Percentiles rank a stretch among this genome's conserved stretches.
Conservation (phyloP, 2,888 invertebrate genomes). For the Heteromurus nitidus region DNA sequence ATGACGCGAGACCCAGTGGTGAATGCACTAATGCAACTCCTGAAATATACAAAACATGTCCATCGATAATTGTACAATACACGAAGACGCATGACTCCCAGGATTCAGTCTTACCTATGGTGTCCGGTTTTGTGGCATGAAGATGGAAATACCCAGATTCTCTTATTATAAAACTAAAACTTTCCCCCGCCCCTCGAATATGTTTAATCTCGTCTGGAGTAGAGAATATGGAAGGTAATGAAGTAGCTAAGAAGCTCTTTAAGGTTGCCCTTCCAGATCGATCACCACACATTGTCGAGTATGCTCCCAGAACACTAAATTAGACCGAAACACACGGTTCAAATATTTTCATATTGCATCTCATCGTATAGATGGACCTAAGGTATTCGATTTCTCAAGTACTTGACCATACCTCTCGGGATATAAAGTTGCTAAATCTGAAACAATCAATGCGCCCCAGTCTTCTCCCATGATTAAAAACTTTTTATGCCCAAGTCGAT, state of each 20-base stretch:
- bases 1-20: constrained; percentile 90
- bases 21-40: constrained; percentile 78
- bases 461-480: constrained; percentile 77
- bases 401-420: constrained; percentile 73
- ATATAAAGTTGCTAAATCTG: constrained; percentile 70
- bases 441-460: constrained; percentile 49
- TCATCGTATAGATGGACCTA: no score
- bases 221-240: no score
- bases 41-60: constrained; percentile 73
- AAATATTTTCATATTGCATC: not conserved
- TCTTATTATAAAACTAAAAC: constrained; percentile 74
- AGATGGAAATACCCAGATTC: constrained; percentile 81
- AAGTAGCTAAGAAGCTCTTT: no score
- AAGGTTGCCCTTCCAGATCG: constrained; percentile 82
- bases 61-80: no score
- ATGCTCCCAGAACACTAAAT: constrained; percentile 79
- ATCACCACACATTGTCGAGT: constrained; percentile 76
- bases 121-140: constrained; percentile 92
- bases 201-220: no score
- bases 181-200: no score
- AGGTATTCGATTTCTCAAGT: no score
- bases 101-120: constrained; percentile 79
- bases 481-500: constrained; percentile 76
- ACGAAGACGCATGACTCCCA: no score
- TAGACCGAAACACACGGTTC: no score